Evolutionary conservation across 2,113 vertebrate genomes (phyloP).

Genomic region (Galemys pyrenaicus): DNA sequence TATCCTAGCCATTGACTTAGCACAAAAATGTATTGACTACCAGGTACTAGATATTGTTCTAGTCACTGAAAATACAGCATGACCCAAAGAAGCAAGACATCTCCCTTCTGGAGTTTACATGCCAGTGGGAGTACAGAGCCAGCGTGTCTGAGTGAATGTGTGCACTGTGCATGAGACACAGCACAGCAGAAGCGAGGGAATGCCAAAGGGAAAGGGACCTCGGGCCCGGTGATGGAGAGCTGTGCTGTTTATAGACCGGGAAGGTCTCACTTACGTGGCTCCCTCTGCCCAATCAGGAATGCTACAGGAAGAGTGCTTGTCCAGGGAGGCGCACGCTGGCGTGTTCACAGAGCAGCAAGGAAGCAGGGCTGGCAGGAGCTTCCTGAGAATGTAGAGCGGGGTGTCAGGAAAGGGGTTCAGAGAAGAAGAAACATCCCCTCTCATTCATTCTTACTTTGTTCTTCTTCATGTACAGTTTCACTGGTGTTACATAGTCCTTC

Average conservation of each 20-base stretch:
- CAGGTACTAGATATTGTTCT: neutral
- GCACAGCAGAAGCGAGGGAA: neutral
- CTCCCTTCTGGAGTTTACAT: neutral
- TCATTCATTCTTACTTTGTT: neutral
- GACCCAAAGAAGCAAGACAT: neutral
- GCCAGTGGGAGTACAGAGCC: neutral
- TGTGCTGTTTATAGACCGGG: neutral
- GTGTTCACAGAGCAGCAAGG: neutral
- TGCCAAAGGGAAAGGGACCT: neutral
- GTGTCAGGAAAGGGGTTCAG: neutral
- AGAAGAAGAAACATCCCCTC: neutral
- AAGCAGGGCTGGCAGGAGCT: neutral
- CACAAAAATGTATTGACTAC: neutral
- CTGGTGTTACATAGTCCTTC: neutral
- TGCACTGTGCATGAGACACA: neutral
- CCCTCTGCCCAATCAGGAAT: neutral
- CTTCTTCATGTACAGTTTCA: neutral
- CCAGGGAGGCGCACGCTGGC: fast-evolving
- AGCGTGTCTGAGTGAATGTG: neutral
- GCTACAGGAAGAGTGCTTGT: fast-evolving
- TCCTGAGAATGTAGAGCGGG: too few species aligned
- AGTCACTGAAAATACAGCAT: neutral
- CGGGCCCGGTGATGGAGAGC: neutral
- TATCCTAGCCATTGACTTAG: neutral
- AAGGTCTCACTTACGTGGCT: neutral